Evolutionary conservation across 2,113 vertebrate genomes (phyloP).

Genomic region (Saccopteryx leptura): DNA sequence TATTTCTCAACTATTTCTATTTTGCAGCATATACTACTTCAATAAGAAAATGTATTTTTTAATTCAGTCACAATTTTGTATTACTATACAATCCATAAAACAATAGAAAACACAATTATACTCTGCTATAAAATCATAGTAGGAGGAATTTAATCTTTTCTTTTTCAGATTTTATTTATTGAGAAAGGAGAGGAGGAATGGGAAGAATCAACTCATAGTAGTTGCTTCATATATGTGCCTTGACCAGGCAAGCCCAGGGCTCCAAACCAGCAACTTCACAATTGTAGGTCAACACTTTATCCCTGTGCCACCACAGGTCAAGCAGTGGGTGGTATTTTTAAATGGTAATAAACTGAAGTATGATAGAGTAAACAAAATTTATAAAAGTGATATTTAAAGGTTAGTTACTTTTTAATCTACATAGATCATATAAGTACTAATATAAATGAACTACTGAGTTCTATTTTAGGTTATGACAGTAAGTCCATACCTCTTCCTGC

Average conservation of each 20-base stretch:
- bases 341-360: conserved; percentile 32
- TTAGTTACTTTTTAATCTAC: conserved; percentile 40
- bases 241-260: too few species aligned
- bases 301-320: too few species aligned
- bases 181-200: too few species aligned
- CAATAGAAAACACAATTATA: conserved; percentile 48
- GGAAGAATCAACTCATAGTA: too few species aligned
- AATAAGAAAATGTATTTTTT: conserved; percentile 29
- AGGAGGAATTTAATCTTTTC: too few species aligned
- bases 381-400: conserved; percentile 19
- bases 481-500: neutral
- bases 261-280: too few species aligned
- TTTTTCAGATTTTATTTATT: too few species aligned
- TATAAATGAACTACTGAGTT: conserved; percentile 34
- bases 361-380: conserved; percentile 6
- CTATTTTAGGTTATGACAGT: conserved; percentile 35
- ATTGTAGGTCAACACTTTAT: too few species aligned
- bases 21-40: conserved; percentile 45
- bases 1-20: conserved; percentile 43
- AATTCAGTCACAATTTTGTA: conserved; percentile 32
- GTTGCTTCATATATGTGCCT: too few species aligned
- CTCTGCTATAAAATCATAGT: conserved; percentile 11
- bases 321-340: conserved; percentile 25
- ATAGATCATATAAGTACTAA: neutral
- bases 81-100: neutral